phyloP scores from a whole-genome alignment of 2,113 vertebrate genomes.

The Carassius carassius region DNA sequence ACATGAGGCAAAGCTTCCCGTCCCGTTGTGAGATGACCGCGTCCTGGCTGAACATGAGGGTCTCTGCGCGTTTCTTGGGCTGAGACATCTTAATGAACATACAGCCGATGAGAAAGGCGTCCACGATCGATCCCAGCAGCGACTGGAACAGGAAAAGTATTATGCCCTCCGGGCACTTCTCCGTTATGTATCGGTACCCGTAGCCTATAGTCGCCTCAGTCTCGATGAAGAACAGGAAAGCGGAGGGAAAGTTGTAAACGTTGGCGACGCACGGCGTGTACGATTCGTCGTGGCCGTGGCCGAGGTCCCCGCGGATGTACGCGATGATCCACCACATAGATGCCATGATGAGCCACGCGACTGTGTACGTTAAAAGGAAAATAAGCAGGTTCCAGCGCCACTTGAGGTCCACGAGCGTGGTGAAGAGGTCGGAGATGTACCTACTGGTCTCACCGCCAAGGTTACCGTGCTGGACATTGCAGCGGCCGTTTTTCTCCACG shows the following conservation, averaged over 20 bases:
- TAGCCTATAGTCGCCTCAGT: slow-evolving; percentile 89
- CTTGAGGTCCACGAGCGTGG: slow-evolving; percentile 89
- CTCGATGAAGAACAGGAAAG: slow-evolving; percentile 89
- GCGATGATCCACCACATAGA: slow-evolving; percentile 92
- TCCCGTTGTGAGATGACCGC: slow-evolving; percentile 86
- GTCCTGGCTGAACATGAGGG: slow-evolving; percentile 86
- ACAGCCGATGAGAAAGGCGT: slow-evolving; percentile 88
- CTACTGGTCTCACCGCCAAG: slow-evolving; percentile 85
- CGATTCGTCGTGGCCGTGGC: slow-evolving; percentile 71
- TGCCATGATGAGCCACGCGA: slow-evolving; percentile 88
- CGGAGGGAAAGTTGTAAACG: slow-evolving; percentile 89
- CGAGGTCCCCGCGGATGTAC: slow-evolving; percentile 83
- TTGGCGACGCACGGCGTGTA: slow-evolving; percentile 86
- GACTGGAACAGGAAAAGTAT: slow-evolving; percentile 90
- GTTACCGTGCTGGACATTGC: slow-evolving; percentile 88
- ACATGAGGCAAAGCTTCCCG: slow-evolving; percentile 88
- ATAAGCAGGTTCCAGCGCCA: slow-evolving; percentile 91
- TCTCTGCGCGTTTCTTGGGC: slow-evolving; percentile 89
- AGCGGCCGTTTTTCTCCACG: slow-evolving; percentile 89
- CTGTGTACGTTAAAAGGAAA: slow-evolving; percentile 86
- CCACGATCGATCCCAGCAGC: slow-evolving; percentile 85
- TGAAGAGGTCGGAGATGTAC: slow-evolving; percentile 86
- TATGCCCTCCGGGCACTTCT: slow-evolving; percentile 87
- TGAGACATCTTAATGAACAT: slow-evolving; percentile 95
- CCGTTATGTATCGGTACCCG: slow-evolving; percentile 85